These are phyloP conservation scores for Lagodon rhomboides DNA, from an alignment of 2,797 vertebrate genomes.

Conservation along the genomic window DNA sequence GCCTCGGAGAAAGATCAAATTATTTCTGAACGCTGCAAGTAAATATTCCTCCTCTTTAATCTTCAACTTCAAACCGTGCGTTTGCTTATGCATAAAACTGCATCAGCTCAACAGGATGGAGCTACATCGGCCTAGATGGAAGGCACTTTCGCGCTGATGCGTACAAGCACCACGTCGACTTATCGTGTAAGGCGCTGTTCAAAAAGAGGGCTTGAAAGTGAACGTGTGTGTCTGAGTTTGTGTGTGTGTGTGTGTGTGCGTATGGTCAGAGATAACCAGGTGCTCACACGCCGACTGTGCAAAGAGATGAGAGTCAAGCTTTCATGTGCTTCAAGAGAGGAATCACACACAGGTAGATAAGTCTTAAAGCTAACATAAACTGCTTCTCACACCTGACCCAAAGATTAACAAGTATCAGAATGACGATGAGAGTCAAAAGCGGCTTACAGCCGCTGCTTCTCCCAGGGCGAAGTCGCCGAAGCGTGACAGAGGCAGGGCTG, in stretches of 20 bases:
- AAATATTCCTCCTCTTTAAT: conserved; percentile 26
- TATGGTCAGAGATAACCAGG: conserved; percentile 65
- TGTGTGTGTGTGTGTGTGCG: conserved; percentile 27
- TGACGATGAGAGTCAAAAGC: conserved; percentile 64
- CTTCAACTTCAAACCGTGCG: conserved; percentile 8
- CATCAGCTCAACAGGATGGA: conserved; percentile 17
- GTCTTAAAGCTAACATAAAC: conserved; percentile 52
- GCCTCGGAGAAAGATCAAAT: background rate
- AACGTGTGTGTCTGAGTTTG: conserved; percentile 7
- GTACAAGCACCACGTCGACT: conserved; percentile 20
- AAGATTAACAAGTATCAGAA: conserved; percentile 61
- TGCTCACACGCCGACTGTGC: conserved; percentile 52
- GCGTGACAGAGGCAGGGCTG: conserved; percentile 51
- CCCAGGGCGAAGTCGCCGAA: conserved; percentile 40
- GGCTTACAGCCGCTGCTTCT: conserved; percentile 60
- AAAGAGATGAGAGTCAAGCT: conserved; percentile 64
- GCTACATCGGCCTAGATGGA: conserved; percentile 4
- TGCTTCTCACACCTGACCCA: conserved; percentile 51
- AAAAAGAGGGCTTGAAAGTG: conserved; percentile 41
- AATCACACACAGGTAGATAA: conserved; percentile 47
- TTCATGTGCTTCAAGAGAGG: conserved; percentile 60
- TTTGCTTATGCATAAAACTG: conserved; percentile 12
- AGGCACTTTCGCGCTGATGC: conserved; percentile 26
- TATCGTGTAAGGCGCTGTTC: conserved; percentile 7
- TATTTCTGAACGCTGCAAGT: conserved; percentile 8